A percentile compares a stretch with the other conserved stretches of the same genome.
Evolutionary conservation across 2,888 invertebrate species (phyloP).

Genomic region (Drosophila neutralis): DNA sequence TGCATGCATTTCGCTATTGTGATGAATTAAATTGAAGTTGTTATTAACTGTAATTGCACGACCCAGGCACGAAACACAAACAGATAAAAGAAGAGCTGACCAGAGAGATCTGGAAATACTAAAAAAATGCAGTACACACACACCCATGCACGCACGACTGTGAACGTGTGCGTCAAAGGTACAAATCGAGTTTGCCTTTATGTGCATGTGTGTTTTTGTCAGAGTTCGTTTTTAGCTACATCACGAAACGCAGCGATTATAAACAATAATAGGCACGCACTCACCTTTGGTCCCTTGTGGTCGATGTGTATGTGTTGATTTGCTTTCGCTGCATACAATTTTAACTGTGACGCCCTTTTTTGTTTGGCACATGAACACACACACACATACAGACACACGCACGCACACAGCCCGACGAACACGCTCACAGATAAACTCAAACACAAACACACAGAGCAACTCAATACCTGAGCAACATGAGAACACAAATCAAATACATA

Average conservation of each 20-base stretch:
- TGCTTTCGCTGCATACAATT: slow-evolving; percentile 60
- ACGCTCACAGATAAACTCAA: slow-evolving; percentile 3
- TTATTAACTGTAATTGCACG: slow-evolving; percentile 72
- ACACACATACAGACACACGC: slow-evolving; percentile 23
- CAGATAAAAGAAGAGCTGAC: slow-evolving; percentile 7
- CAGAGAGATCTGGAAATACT: slow-evolving; percentile 33
- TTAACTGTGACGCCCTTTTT: slow-evolving; percentile 75
- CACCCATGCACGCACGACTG: slow-evolving; percentile 4
- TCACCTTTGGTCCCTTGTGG: slow-evolving; percentile 60
- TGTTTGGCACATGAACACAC: slow-evolving; percentile 59
- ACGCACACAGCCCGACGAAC: slow-evolving; percentile 10
- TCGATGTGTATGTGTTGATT: slow-evolving; percentile 40
- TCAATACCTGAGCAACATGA: slow-evolving; percentile 21
- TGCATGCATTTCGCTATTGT: slow-evolving; percentile 52
- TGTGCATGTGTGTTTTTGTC: slow-evolving; percentile 36
- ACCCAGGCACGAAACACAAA: slow-evolving; percentile 23
- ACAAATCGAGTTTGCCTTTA: slow-evolving; percentile 31
- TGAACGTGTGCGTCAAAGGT: slow-evolving; percentile 27
- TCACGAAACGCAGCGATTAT: slow-evolving; percentile 45
- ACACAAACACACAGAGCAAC: slow-evolving; percentile 17
- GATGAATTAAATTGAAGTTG: slow-evolving; percentile 73
- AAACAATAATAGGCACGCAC: slow-evolving; percentile 75
- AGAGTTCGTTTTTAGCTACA: slow-evolving; percentile 1
- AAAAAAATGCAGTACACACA: slow-evolving; percentile 37
- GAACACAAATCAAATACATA: slow-evolving; percentile 30